Evolutionary conservation across 2,797 vertebrate genomes (phyloP).

Genomic region (Malacoctenus gilli): DNA sequence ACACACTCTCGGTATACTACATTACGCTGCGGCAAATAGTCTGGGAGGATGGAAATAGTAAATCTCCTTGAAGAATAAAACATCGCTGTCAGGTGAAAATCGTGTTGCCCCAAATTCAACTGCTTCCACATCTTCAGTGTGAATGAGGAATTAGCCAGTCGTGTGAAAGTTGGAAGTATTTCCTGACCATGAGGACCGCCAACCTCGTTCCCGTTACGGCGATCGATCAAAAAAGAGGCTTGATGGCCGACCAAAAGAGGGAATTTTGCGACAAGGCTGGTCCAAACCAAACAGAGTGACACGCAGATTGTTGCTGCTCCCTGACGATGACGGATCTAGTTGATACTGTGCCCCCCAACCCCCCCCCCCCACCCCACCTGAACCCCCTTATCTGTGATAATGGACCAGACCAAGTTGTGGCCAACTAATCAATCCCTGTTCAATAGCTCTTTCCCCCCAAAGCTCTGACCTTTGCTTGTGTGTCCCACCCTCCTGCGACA

Average conservation of each 20-base stretch:
- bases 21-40: conserved; percentile 54
- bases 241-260: conserved; percentile 1
- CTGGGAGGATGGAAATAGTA: conserved; percentile 52
- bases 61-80: conserved; percentile 63
- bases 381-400: conserved; percentile 53
- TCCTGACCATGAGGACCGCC: conserved; percentile 28
- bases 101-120: conserved; percentile 44
- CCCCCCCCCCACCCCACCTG: neutral
- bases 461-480: conserved; percentile 40
- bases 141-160: conserved; percentile 43
- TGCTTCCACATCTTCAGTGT: conserved; percentile 45
- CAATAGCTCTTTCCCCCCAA: conserved; percentile 22
- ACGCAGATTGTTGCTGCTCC: conserved; percentile 33
- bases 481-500: conserved; percentile 24
- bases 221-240: conserved; percentile 40
- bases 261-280: conserved; percentile 22
- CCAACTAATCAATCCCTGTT: conserved; percentile 54
- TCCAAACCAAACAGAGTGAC: conserved; percentile 9
- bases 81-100: conserved; percentile 59
- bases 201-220: conserved; percentile 38
- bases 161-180: conserved; percentile 29
- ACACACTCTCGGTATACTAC: conserved; percentile 36
- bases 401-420: conserved; percentile 44
- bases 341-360: conserved; percentile 17
- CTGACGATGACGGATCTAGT: conserved; percentile 39